Percentiles rank a stretch among this genome's conserved stretches.
phyloP scores from a whole-genome alignment of 2,888 invertebrate genomes.

The Camponotus fellah region DNA sequence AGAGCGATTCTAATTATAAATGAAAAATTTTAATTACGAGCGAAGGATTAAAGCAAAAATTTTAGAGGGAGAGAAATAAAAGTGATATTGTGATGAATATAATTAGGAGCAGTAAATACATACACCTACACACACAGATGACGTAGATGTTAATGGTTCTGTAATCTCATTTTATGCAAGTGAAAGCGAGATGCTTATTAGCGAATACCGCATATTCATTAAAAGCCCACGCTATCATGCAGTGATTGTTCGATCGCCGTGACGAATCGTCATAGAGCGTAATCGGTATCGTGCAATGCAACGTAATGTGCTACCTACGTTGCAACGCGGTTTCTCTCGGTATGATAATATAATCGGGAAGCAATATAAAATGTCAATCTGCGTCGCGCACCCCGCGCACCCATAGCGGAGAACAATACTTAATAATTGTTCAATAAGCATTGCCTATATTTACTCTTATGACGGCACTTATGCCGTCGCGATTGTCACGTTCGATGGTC shows the following conservation, averaged over 20 bases:
- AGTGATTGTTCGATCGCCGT: slow-evolving; percentile 37
- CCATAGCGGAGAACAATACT: slow-evolving; percentile 25
- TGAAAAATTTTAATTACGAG: background rate
- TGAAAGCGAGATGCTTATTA: slow-evolving; percentile 49
- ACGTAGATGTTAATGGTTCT: slow-evolving; percentile 9
- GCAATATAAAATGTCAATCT: slow-evolving; percentile 38
- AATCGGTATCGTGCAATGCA: slow-evolving; percentile 2
- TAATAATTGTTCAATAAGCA: slow-evolving; percentile 17
- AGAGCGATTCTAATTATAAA: background rate
- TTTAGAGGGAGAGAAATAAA: background rate
- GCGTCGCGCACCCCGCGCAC: background rate
- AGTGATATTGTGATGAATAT: background rate
- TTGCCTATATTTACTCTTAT: slow-evolving; percentile 13
- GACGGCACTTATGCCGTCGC: slow-evolving; percentile 12
- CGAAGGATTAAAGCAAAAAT: background rate
- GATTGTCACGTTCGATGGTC: slow-evolving; percentile 43
- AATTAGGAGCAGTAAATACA: background rate
- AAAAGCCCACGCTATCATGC: slow-evolving; percentile 19
- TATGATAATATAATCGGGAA: slow-evolving; percentile 52
- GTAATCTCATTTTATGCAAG: slow-evolving; percentile 22
- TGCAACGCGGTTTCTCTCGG: background rate
- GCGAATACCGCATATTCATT: slow-evolving; percentile 29
- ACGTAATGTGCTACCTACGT: slow-evolving; percentile 52
- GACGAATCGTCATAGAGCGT: slow-evolving; percentile 26
- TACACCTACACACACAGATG: background rate